Evolutionary conservation across 2,888 invertebrate species (phyloP).

Genomic region (Caenorhabditis zanzibari): DNA sequence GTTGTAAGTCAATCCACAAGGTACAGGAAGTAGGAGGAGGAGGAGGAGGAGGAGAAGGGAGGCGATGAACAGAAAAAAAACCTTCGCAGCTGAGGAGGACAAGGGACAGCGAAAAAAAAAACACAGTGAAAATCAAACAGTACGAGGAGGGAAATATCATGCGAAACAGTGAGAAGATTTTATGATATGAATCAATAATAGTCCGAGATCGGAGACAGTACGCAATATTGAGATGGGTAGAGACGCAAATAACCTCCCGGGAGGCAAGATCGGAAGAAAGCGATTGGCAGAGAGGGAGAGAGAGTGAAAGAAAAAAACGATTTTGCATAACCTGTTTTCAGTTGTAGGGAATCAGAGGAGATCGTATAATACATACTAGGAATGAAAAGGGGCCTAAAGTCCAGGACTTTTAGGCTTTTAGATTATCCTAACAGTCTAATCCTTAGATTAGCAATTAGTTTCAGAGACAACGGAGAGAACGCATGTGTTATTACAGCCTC

Average conservation of each 20-base stretch:
- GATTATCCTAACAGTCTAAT: no score
- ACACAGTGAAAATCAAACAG: slow-evolving; percentile 58
- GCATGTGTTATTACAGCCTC: slow-evolving; percentile 19
- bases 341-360: background rate
- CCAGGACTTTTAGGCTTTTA: background rate
- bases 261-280: slow-evolving; percentile 31
- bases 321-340: slow-evolving; percentile 63
- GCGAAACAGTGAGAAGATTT: slow-evolving; percentile 51
- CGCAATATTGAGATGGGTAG: slow-evolving; percentile 22
- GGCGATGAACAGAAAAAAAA: slow-evolving; percentile 7
- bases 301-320: no score
- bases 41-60: background rate
- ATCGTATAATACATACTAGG: slow-evolving; percentile 7
- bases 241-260: slow-evolving; percentile 12
- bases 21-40: background rate
- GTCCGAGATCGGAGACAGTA: slow-evolving; percentile 40
- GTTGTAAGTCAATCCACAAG: slow-evolving; percentile 23
- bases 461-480: slow-evolving; percentile 6
- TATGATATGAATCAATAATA: slow-evolving; percentile 58
- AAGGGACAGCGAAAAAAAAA: slow-evolving; percentile 10
- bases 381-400: background rate
- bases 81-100: slow-evolving; percentile 30
- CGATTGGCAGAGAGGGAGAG: slow-evolving; percentile 16
- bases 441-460: slow-evolving; percentile 10
- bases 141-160: slow-evolving; percentile 45